These are phyloP conservation scores for Drosophila leontia DNA, from an alignment of 1,140 invertebrate species.

Conservation along the genomic window DNA sequence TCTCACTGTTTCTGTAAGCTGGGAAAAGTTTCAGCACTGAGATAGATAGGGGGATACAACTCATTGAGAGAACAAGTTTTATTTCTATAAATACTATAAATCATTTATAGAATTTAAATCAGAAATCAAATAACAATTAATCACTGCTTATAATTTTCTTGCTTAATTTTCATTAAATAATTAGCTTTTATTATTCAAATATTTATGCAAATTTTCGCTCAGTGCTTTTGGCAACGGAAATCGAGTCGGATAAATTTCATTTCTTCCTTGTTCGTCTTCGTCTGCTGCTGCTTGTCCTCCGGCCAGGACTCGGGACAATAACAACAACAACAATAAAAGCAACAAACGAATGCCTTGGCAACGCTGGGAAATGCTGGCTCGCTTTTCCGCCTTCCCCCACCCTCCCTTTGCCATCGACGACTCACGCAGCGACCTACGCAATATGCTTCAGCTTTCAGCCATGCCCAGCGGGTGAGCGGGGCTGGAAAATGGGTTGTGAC, in stretches of 20 bases:
- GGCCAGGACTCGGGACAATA: conserved; percentile 44
- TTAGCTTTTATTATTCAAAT: not conserved
- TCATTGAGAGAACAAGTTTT: not conserved
- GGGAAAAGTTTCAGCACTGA: conserved; percentile 11
- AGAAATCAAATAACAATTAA: not conserved
- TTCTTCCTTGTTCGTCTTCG: conserved; percentile 33
- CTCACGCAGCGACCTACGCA: conserved; percentile 80
- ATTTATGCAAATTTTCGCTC: conserved; percentile 12
- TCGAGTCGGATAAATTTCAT: conserved; percentile 78
- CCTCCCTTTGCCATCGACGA: conserved; percentile 4
- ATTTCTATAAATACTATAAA: not conserved
- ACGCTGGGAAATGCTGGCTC: conserved; percentile 33
- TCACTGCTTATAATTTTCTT: not conserved
- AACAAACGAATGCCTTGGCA: conserved; percentile 61
- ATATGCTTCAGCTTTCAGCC: conserved; percentile 78
- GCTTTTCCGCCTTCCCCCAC: conserved; percentile 4
- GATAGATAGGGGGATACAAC: not conserved
- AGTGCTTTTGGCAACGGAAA: conserved; percentile 57
- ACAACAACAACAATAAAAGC: conserved; percentile 17
- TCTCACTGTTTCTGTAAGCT: not conserved
- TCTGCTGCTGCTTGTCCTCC: conserved; percentile 45
- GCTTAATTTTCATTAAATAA: not conserved
- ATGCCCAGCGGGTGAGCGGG: conserved; percentile 28
- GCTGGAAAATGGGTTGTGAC: conserved; percentile 33
- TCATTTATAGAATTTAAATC: not conserved